phyloP scores from a whole-genome alignment of 2,797 vertebrate genomes.

The Nothura maculosa region DNA sequence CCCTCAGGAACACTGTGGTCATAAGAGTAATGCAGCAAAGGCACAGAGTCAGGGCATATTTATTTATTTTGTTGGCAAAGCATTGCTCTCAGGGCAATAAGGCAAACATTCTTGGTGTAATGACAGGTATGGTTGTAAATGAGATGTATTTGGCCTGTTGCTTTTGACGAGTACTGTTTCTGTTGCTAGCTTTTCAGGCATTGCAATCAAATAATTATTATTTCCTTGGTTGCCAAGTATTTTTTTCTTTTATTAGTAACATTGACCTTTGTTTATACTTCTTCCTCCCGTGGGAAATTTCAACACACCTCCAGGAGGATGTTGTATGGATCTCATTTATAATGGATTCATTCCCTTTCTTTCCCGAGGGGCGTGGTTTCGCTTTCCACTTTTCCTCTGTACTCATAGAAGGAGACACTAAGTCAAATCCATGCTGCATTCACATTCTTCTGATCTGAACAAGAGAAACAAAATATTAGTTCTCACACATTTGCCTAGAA shows the following conservation, averaged over 20 bases:
- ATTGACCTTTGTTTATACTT: constrained; percentile 61
- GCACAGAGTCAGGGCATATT: constrained; percentile 18
- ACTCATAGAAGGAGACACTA: constrained; percentile 40
- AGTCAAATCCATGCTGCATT: constrained; percentile 36
- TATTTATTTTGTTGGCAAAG: background rate
- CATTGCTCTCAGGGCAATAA: background rate
- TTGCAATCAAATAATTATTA: constrained; percentile 61
- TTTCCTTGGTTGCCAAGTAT: constrained; percentile 50
- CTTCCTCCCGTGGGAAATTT: constrained; percentile 73
- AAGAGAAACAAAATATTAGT: constrained; percentile 48
- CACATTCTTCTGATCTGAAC: constrained; percentile 49
- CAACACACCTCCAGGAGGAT: constrained; percentile 62
- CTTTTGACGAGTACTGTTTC: constrained; percentile 20
- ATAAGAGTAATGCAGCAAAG: constrained; percentile 11
- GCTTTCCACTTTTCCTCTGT: background rate
- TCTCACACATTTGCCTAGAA: constrained; percentile 60
- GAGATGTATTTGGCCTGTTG: background rate
- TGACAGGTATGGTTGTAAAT: constrained; percentile 14
- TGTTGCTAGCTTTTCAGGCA: constrained; percentile 50
- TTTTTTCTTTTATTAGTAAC: constrained; percentile 70
- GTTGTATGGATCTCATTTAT: constrained; percentile 59
- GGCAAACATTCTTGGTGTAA: background rate
- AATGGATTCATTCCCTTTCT: constrained; percentile 59
- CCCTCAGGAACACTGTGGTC: background rate
- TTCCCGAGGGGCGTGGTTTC: constrained; percentile 41